These are phyloP conservation scores for Pachyramphus minor DNA, from an alignment of 2,113 vertebrate species.

Conservation along the genomic window DNA sequence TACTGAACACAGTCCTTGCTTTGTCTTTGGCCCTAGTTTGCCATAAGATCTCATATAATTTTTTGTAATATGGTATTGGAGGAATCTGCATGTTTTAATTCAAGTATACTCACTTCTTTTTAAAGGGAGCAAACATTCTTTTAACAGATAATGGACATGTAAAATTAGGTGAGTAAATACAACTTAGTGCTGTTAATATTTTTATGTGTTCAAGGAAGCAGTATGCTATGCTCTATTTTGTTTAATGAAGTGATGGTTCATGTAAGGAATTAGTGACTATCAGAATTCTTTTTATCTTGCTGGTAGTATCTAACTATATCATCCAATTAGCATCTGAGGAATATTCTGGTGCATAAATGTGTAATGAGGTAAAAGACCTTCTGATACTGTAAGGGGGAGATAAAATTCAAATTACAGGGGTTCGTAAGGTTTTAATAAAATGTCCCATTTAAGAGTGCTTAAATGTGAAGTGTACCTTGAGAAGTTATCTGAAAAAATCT, in stretches of 20 bases:
- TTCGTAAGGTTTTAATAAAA: neutral
- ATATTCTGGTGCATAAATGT: no score
- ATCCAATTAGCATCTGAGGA: neutral
- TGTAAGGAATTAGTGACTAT: neutral
- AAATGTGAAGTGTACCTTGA: neutral
- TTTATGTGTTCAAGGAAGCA: neutral
- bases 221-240: neutral
- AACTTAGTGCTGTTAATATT: neutral
- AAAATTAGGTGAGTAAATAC: slow-evolving; percentile 88
- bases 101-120: slow-evolving; percentile 41
- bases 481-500: neutral
- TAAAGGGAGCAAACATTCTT: slow-evolving; percentile 97
- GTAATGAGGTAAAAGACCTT: neutral
- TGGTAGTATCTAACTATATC: neutral
- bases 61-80: neutral
- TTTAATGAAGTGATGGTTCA: neutral
- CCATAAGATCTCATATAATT: neutral
- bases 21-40: neutral
- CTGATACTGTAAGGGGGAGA: neutral
- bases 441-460: neutral
- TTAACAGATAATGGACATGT: slow-evolving; percentile 97
- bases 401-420: neutral
- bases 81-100: slow-evolving; percentile 34
- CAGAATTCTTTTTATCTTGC: neutral
- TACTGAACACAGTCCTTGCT: neutral